Percentiles rank a stretch among this genome's conserved stretches.
Evolutionary conservation across 2,113 vertebrate genomes (phyloP).

Genomic region (Morone saxatilis): DNA sequence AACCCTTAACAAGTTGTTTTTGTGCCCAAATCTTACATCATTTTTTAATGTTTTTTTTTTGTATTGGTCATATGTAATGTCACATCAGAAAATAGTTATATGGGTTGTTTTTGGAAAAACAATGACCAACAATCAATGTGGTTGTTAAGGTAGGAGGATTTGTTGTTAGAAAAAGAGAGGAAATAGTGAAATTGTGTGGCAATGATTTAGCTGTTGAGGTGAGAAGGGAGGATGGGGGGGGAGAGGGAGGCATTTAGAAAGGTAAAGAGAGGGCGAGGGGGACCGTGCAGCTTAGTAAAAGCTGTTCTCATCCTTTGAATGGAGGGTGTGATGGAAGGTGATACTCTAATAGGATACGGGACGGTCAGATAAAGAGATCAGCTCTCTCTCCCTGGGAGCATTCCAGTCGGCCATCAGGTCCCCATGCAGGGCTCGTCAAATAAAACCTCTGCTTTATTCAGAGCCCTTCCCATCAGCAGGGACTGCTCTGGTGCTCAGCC

Average conservation of each 20-base stretch:
- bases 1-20: not conserved
- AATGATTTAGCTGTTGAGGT: conserved; percentile 2
- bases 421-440: conserved; percentile 63
- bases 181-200: conserved; percentile 10
- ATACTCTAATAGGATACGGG: conserved; percentile 76
- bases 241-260: conserved; percentile 9
- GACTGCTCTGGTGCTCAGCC: conserved; percentile 44
- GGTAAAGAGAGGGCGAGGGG: conserved; percentile 49
- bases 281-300: conserved; percentile 66
- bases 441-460: conserved; percentile 63
- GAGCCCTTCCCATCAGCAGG: conserved; percentile 48
- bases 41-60: not conserved
- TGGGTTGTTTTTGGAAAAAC: not conserved
- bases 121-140: not conserved
- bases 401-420: conserved; percentile 64
- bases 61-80: not conserved
- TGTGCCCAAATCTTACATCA: not conserved
- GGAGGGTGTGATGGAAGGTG: conserved; percentile 71
- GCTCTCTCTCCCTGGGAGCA: conserved; percentile 52
- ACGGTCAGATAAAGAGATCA: conserved; percentile 78
- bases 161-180: not conserved
- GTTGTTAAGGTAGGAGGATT: not conserved
- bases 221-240: not conserved
- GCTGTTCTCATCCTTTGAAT: conserved; percentile 72
- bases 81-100: not conserved